These are phyloP conservation scores for Drosophila sucinea DNA, from an alignment of 1,140 invertebrate genomes.

Conservation along the genomic window DNA sequence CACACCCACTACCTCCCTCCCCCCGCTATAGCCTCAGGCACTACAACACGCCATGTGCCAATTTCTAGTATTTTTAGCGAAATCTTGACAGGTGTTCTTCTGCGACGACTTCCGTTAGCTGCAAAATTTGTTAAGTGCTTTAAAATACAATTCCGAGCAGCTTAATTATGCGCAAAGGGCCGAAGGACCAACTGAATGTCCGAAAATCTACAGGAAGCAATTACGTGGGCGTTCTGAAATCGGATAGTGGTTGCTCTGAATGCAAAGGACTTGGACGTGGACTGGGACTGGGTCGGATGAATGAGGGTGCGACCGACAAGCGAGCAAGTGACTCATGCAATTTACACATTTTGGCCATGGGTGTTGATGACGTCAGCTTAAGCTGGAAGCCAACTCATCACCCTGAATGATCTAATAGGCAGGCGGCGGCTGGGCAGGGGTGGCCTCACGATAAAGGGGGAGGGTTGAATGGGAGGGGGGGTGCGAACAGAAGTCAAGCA, in stretches of 20 bases:
- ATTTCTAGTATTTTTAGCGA: slow-evolving; percentile 19
- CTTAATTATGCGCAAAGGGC: slow-evolving; percentile 72
- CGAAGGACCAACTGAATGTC: slow-evolving; percentile 55
- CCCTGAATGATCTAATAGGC: slow-evolving; percentile 4
- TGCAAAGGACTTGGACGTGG: slow-evolving; percentile 5
- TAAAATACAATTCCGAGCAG: slow-evolving; percentile 57
- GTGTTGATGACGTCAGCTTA: slow-evolving; percentile 72
- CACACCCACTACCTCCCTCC: neutral
- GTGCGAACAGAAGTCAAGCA: slow-evolving; percentile 35
- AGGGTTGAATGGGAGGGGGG: neutral
- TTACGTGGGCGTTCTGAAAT: slow-evolving; percentile 77
- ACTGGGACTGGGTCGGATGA: neutral
- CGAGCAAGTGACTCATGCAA: slow-evolving; percentile 63
- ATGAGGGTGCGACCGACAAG: slow-evolving; percentile 11
- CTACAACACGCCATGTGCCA: slow-evolving; percentile 3
- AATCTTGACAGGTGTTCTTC: slow-evolving; percentile 69
- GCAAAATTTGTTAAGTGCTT: slow-evolving; percentile 65
- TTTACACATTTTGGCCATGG: slow-evolving; percentile 15
- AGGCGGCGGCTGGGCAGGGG: neutral
- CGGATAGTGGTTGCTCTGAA: slow-evolving; percentile 61
- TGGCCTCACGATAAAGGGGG: neutral
- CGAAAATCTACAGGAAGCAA: slow-evolving; percentile 75
- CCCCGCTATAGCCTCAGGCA: slow-evolving; percentile 20
- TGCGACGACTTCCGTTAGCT: slow-evolving; percentile 66
- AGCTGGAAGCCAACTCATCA: slow-evolving; percentile 1